Evolutionary conservation across 2,797 vertebrate genomes (phyloP).

Genomic region (Fundulus diaphanus): DNA sequence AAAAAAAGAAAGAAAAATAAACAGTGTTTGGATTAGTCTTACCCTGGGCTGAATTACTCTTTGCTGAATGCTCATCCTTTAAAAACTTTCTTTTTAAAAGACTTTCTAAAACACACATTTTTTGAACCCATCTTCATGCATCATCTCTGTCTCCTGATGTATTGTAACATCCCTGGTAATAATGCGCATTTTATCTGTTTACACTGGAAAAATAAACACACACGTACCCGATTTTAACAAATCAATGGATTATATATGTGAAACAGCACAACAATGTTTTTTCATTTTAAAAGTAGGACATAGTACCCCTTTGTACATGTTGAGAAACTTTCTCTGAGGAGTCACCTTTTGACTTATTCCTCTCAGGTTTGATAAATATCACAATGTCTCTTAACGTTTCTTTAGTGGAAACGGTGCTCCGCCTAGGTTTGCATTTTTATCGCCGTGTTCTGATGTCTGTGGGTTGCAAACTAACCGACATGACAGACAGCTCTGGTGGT

Average conservation of each 20-base stretch:
- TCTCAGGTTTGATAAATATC: slow-evolving; percentile 29
- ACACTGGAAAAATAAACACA: not conserved
- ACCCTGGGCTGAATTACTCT: too few species aligned
- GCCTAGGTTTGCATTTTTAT: slow-evolving; percentile 43
- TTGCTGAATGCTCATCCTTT: too few species aligned
- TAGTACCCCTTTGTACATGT: not conserved
- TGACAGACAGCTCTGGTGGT: slow-evolving; percentile 65
- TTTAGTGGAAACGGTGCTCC: slow-evolving; percentile 22
- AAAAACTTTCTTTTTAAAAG: too few species aligned
- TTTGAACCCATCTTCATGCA: too few species aligned
- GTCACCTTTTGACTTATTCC: not conserved
- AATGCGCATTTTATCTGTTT: not conserved
- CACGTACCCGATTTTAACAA: not conserved
- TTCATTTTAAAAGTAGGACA: not conserved
- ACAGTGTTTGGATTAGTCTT: not conserved
- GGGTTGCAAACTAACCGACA: slow-evolving; percentile 58
- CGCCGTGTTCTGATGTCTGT: slow-evolving; percentile 59
- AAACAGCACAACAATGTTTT: not conserved
- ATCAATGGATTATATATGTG: not conserved
- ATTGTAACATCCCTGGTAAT: too few species aligned
- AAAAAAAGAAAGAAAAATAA: not conserved
- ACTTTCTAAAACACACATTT: too few species aligned
- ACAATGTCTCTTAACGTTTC: slow-evolving; percentile 19
- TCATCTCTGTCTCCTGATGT: too few species aligned
- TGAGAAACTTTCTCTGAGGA: not conserved